Percentiles rank a stretch among this genome's conserved stretches.
phyloP scores from a whole-genome alignment of 1,140 invertebrate species.

The Contarinia nasturtii region DNA sequence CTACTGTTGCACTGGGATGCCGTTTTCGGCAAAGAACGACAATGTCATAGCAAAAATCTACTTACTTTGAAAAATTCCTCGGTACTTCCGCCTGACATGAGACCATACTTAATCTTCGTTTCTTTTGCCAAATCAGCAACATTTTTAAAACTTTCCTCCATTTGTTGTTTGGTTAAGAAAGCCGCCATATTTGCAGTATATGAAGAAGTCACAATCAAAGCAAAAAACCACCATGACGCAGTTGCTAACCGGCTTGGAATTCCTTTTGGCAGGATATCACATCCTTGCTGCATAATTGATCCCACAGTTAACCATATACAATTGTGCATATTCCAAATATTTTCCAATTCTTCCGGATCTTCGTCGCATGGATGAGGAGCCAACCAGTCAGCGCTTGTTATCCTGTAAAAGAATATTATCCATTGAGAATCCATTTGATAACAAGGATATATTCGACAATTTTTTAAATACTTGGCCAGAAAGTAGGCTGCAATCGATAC shows the following conservation, averaged over 20 bases:
- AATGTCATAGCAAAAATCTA: no score
- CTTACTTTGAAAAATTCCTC: neutral
- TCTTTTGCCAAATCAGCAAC: constrained; percentile 81
- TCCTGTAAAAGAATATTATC: constrained; percentile 25
- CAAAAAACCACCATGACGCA: constrained; percentile 92
- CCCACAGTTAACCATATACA: constrained; percentile 59
- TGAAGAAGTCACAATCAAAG: constrained; percentile 86
- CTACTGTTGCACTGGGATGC: no score
- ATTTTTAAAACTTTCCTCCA: constrained; percentile 66
- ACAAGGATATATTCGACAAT: neutral
- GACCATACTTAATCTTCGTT: constrained; percentile 75
- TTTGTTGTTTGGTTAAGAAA: constrained; percentile 72
- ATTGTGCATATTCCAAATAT: constrained; percentile 58
- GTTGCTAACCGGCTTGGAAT: constrained; percentile 62
- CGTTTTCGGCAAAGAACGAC: no score
- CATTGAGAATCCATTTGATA: neutral
- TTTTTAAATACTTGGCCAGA: constrained; percentile 54
- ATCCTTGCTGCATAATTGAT: constrained; percentile 66
- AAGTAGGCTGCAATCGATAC: constrained; percentile 82
- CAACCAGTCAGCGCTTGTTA: constrained; percentile 72
- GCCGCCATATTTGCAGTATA: constrained; percentile 94
- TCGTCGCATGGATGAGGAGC: constrained; percentile 55
- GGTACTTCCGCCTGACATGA: constrained; percentile 27
- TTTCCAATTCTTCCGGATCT: constrained; percentile 53
- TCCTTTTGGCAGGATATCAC: constrained; percentile 59